Evolutionary conservation across 2,797 vertebrate genomes (phyloP), one percentile per base, ranked within the genome.

Genomic region (Cynodonichthys magdalenae): DNA sequence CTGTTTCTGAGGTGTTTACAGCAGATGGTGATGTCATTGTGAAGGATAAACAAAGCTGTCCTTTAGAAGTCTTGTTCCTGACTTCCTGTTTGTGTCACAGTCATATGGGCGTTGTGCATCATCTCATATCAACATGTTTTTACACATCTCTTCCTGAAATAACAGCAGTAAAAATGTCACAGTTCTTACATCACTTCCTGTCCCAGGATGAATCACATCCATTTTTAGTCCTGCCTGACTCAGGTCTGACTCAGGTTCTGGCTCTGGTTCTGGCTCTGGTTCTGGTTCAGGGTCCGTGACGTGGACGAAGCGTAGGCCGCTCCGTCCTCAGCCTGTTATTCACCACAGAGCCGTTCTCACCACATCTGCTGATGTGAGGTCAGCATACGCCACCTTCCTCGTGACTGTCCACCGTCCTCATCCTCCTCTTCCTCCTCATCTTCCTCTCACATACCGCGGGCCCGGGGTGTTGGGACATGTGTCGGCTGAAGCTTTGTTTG

Each of bases 251-350:
- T 71, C 53, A 15, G n/a, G n/a, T 24, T 45, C 4, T 70, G 57
- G 63, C 59, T 71, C 53, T 14, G n/a, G n/a, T 24, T 10, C 15
- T 53, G 15, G 47, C 5, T n/a, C 53, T 9, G 36, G 36, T 36
- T 36, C 74, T 45, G 34, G 60, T 15, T 17, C 36, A 10, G 36
- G 36, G 55, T 10, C 15, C 53, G 12, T 34, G 45, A 53, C 12
- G 45, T 18, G 14, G 34, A 66, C 18, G 39, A n/a, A 11, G 29
- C 47, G 80, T 69, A n/a, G 72, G 72, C 66, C 6, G 74, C 47
- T 72, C 58, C 3, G 59, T 75, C 18, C 66, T 57, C 65, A 54
- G 67, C 66, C 59, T 53, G 59, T 75, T 75, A 67, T 73, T 77
- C 74, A 66, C 51, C 59, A 56, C 57, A 4, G 63, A 68, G 24